A percentile compares a stretch with the other conserved stretches of the same genome.
phyloP scores from a whole-genome alignment of 2,888 invertebrate genomes.

The Pseudococcus viburni region DNA sequence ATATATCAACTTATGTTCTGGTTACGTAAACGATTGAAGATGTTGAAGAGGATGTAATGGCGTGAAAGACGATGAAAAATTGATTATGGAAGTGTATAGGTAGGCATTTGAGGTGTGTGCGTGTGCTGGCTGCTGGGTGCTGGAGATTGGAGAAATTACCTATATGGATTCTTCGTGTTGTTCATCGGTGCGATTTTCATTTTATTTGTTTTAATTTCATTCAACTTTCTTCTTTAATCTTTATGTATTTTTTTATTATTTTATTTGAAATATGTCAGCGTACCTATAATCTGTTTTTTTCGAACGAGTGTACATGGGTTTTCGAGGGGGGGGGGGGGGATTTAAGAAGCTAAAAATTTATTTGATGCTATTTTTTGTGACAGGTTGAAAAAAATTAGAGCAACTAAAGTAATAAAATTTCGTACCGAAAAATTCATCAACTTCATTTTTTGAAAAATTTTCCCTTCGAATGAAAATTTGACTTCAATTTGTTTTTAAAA shows the following conservation, averaged over 20 bases:
- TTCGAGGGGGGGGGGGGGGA: too few species aligned
- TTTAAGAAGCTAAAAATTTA: too few species aligned
- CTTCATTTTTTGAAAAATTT: too few species aligned
- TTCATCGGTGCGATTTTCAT: background rate
- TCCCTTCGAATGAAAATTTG: too few species aligned
- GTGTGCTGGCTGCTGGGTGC: background rate
- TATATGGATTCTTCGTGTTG: background rate
- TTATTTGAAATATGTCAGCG: background rate
- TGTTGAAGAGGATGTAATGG: conserved; percentile 6
- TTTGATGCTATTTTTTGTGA: too few species aligned
- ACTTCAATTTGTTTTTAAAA: too few species aligned
- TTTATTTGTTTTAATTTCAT: background rate
- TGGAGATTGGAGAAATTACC: background rate
- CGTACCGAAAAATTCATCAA: too few species aligned
- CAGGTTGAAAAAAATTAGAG: too few species aligned
- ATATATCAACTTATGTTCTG: conserved; percentile 11
- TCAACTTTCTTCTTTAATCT: background rate
- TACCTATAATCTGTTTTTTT: too few species aligned
- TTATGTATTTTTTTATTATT: conserved; percentile 10
- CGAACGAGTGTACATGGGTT: too few species aligned
- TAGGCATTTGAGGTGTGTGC: background rate
- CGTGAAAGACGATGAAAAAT: conserved; percentile 6
- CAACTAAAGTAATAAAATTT: too few species aligned
- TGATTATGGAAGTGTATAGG: background rate
- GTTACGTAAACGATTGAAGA: conserved; percentile 5